Evolutionary conservation across 2,113 vertebrate species (phyloP).

Genomic region (Percina caprodes): DNA sequence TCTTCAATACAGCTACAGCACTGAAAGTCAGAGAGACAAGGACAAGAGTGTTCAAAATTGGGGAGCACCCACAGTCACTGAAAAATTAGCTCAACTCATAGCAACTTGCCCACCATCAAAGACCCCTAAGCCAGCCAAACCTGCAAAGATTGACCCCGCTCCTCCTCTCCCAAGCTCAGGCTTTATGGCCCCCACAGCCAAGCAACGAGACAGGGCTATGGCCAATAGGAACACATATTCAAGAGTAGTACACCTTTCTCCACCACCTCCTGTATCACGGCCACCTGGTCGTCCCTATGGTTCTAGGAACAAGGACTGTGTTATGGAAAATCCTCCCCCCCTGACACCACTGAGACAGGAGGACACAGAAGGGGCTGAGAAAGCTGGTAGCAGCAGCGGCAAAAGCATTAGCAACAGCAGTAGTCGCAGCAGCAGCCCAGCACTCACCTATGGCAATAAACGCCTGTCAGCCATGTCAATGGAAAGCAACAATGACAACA

Average conservation of each 20-base stretch:
- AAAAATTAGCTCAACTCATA: slow-evolving; percentile 96
- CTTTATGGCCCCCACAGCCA: slow-evolving; percentile 83
- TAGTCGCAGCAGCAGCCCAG: slow-evolving; percentile 78
- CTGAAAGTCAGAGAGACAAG: slow-evolving; percentile 88
- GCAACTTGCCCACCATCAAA: slow-evolving; percentile 96
- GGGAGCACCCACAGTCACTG: slow-evolving; percentile 90
- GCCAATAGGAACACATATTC: slow-evolving; percentile 86
- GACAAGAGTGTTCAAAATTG: slow-evolving; percentile 86
- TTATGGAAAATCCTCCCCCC: slow-evolving; percentile 72
- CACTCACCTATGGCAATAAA: slow-evolving; percentile 72
- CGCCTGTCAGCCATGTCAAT: slow-evolving; percentile 70
- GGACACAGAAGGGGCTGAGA: slow-evolving; percentile 73
- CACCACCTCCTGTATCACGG: slow-evolving; percentile 82
- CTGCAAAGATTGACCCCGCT: slow-evolving; percentile 71
- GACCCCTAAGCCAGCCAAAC: slow-evolving; percentile 92
- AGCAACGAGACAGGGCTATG: slow-evolving; percentile 83
- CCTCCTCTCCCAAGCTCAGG: slow-evolving; percentile 76
- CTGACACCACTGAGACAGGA: slow-evolving; percentile 73
- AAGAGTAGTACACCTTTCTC: slow-evolving; percentile 81
- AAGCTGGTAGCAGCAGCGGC: slow-evolving; percentile 63
- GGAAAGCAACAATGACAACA: slow-evolving; percentile 71
- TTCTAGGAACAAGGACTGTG: slow-evolving; percentile 82
- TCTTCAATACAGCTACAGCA: slow-evolving; percentile 76
- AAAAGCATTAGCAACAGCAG: slow-evolving; percentile 66
- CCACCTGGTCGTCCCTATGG: slow-evolving; percentile 84